phyloP scores from a whole-genome alignment of 2,888 invertebrate species.

The Parnassius smintheus region DNA sequence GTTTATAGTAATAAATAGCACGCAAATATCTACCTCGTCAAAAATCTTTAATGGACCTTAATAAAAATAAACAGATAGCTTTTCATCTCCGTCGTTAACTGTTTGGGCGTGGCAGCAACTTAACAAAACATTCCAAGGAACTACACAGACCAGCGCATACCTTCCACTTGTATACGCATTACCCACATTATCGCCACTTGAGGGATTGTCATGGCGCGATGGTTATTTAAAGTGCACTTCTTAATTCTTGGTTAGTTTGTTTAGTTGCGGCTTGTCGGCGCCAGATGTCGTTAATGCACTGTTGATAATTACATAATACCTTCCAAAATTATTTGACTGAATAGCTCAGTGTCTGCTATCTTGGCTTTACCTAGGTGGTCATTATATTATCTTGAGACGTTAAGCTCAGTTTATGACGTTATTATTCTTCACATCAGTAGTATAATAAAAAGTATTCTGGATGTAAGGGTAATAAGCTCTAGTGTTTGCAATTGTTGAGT shows the following conservation, averaged over 20 bases:
- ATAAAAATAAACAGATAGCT: background rate
- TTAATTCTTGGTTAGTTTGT: background rate
- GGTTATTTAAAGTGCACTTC: constrained; percentile 19
- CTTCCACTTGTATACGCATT: constrained; percentile 17
- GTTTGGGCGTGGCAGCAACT: constrained; percentile 2
- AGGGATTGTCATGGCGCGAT: constrained; percentile 19
- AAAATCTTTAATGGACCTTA: background rate
- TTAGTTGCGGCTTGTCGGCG: constrained; percentile 13
- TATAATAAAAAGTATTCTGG: no score
- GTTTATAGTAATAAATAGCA: no score
- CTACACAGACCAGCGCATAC: background rate
- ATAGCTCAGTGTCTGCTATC: no score
- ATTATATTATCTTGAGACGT: no score
- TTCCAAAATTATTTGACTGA: no score
- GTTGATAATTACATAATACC: constrained; percentile 2
- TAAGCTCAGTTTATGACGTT: no score
- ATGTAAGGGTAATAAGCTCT: no score
- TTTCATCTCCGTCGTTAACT: background rate
- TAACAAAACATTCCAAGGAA: constrained; percentile 7
- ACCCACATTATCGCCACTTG: constrained; percentile 12
- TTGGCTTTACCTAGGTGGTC: no score
- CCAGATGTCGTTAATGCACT: constrained; percentile 20
- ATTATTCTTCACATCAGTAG: no score
- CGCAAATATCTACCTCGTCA: no score
- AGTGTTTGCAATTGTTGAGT: no score